Base-by-base conservation (phyloP, 2,888 invertebrate species). In the Drosophila subsilvestris region DNA sequence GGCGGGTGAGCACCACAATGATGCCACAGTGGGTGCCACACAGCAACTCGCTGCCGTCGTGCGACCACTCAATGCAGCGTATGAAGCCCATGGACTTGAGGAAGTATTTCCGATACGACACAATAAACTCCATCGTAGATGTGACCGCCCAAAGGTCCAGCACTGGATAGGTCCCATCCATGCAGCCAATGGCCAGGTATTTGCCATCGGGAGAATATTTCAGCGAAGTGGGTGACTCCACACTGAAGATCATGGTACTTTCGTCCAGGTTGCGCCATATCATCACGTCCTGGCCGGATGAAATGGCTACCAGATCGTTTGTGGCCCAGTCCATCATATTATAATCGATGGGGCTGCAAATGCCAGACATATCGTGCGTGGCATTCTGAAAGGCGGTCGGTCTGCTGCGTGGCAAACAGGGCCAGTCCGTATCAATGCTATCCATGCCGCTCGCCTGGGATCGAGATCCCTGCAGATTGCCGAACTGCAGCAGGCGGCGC, bases 281-380 rank as follows among this genome's bases (percentile, higher is more conserved):
- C 29, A 92, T 90, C 6, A 92, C 75, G 53, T 91, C 90, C n/a
- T 80, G 67, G 2, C 89, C 89, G 71, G 91, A 91, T 0, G 90
- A 90, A 8, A 91, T 86, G 0, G 90, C 92, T 47, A 92, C 90
- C 68, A 91, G 90, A 20, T 88, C 90, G 27, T 76, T 80, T 1
- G 74, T 47, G 0, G 91, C 91, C 92, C 92, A 92, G 59, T 91
- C 91, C 66, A 92, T 89, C 27, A 91, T 74, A 66, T 91, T 91
- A 4, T 77, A 70, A 68, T 88, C 90, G 88, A 59, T 44, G 2
- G 53, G 57, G 18, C 27, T 45, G 18, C 60, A 63, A 2, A 75
- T 55, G 1, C 74, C 88, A 1, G 91, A 90, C 60, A 92, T 74
- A 73, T 92, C 91, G 61, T 92, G 92, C 6, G 90, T 91, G 47